phyloP scores from a whole-genome alignment of 2,888 invertebrate species.

The Eupithecia pulchellata region DNA sequence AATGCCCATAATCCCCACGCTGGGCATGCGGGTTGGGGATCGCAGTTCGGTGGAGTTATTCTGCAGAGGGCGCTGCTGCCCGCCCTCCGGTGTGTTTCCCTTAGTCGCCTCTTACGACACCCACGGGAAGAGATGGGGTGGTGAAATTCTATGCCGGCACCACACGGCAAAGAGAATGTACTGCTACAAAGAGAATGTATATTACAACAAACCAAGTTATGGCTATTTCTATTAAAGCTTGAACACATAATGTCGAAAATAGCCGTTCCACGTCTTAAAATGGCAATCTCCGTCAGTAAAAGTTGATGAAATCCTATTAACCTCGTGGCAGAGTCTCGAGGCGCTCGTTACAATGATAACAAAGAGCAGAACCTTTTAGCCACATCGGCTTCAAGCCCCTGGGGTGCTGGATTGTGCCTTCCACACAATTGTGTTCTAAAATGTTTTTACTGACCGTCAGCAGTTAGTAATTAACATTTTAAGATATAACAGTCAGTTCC shows the following conservation, averaged over 20 bases:
- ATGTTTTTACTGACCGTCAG: neutral
- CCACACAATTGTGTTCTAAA: conserved; percentile 14
- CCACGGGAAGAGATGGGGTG: too few species aligned
- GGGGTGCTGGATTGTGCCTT: conserved; percentile 43
- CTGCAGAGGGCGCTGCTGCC: too few species aligned
- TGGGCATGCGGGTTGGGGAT: too few species aligned
- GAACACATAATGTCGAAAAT: neutral
- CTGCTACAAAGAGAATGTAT: too few species aligned
- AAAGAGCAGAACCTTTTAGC: conserved; percentile 54
- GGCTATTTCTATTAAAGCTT: too few species aligned
- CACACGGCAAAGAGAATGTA: too few species aligned
- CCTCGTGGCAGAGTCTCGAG: conserved; percentile 48
- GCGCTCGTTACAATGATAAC: conserved; percentile 55
- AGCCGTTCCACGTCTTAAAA: conserved; percentile 12
- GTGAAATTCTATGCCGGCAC: too few species aligned
- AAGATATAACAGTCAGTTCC: neutral
- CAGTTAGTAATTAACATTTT: neutral
- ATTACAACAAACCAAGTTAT: too few species aligned
- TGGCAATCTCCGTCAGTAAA: conserved; percentile 28
- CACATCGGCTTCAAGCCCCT: conserved; percentile 46
- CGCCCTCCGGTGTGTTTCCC: too few species aligned
- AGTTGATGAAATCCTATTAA: conserved; percentile 40
- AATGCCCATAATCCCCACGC: too few species aligned
- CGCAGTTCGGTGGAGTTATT: too few species aligned
- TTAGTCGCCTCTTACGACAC: too few species aligned